A percentile compares a stretch with the other conserved stretches of the same genome.
phyloP scores from a whole-genome alignment of 2,888 invertebrate species.

The Priocnemis perturbator region DNA sequence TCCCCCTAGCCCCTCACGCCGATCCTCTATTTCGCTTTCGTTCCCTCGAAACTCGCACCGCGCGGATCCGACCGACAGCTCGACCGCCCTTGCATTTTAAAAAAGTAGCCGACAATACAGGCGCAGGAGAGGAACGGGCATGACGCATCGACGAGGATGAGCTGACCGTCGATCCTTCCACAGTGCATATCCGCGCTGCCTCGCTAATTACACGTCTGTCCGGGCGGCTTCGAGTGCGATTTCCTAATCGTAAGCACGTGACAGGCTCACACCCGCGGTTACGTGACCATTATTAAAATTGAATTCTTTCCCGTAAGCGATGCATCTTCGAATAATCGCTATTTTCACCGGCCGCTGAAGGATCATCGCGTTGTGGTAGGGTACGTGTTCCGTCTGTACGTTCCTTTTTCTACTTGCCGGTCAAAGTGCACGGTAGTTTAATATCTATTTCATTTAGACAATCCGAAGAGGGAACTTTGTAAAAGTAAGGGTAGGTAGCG shows the following conservation, averaged over 20 bases:
- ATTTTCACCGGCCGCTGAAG: neutral
- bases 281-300: no score
- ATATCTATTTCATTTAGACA: no score
- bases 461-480: no score
- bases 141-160: constrained; percentile 26
- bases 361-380: no score
- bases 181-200: neutral
- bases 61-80: no score
- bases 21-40: neutral
- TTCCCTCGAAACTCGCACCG: no score
- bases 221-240: constrained; percentile 41
- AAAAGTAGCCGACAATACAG: constrained; percentile 11
- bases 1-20: neutral
- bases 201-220: constrained; percentile 56
- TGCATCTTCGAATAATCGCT: neutral
- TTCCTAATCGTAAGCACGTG: constrained; percentile 45
- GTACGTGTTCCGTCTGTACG: no score
- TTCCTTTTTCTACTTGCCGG: no score
- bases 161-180: no score
- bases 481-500: no score
- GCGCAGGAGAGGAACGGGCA: constrained; percentile 27
- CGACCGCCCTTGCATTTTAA: no score
- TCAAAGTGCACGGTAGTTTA: no score
- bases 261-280: neutral
- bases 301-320: neutral